A percentile compares a stretch with the other conserved stretches of the same genome.
These are phyloP conservation scores for Tetheella fluctuosa DNA, from an alignment of 2,888 invertebrate species.

Conservation along the genomic window DNA sequence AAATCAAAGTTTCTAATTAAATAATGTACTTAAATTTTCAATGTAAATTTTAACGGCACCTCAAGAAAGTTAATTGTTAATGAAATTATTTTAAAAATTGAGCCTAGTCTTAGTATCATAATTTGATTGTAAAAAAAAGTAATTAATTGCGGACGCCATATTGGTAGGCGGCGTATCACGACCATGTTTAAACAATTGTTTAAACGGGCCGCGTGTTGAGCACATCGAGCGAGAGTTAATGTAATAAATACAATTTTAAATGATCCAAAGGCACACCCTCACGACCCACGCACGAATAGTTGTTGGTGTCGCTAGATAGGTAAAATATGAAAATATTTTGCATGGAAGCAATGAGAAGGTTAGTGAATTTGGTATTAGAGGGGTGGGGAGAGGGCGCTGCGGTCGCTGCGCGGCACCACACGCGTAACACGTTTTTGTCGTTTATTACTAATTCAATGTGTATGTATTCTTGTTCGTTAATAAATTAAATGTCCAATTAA, in stretches of 20 bases:
- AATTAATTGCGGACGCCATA: constrained; percentile 51
- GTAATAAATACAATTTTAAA: constrained; percentile 53
- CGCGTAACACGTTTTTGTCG: constrained; percentile 52
- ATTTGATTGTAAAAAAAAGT: constrained; percentile 67
- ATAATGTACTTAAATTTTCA: constrained; percentile 82
- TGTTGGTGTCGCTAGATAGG: constrained; percentile 61
- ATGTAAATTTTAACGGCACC: constrained; percentile 81
- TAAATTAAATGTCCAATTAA: constrained; percentile 62
- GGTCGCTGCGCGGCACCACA: constrained; percentile 35
- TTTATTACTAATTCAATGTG: constrained; percentile 66
- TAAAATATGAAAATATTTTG: constrained; percentile 60
- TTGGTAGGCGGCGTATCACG: constrained; percentile 42
- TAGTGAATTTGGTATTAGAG: constrained; percentile 77
- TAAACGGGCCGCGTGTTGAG: constrained; percentile 16
- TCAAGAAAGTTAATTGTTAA: constrained; percentile 72
- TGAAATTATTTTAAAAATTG: constrained; percentile 73
- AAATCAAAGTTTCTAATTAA: constrained; percentile 81
- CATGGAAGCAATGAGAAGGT: constrained; percentile 78
- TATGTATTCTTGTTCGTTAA: constrained; percentile 63
- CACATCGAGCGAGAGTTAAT: constrained; percentile 18
- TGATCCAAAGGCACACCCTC: constrained; percentile 64
- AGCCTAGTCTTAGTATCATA: constrained; percentile 82
- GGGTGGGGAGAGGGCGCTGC: constrained; percentile 55
- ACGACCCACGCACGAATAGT: constrained; percentile 46
- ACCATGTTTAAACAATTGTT: constrained; percentile 11